phyloP scores from a whole-genome alignment of 2,113 vertebrate genomes.

The Sinosuthora webbiana region DNA sequence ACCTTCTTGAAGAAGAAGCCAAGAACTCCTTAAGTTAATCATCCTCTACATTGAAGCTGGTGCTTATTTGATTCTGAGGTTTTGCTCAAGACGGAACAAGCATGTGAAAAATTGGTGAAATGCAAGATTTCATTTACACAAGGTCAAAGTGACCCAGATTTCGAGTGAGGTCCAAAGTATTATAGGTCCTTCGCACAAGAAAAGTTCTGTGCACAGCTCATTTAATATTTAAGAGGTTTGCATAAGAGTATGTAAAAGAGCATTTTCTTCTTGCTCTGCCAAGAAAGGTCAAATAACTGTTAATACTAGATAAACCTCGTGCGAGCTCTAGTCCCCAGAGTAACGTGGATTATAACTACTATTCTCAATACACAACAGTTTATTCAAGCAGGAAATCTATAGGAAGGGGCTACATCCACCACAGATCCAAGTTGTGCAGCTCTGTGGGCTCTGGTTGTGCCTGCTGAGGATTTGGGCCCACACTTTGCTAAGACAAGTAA shows the following conservation, averaged over 20 bases:
- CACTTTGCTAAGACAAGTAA: not conserved
- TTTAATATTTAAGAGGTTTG: conserved; percentile 57
- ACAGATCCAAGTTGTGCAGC: not conserved
- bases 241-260: conserved; percentile 53
- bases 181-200: conserved; percentile 56
- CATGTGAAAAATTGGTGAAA: conserved; percentile 71
- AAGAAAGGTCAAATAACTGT: conserved; percentile 56
- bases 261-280: conserved; percentile 47
- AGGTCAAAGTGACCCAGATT: conserved; percentile 78
- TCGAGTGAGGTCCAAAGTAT: conserved; percentile 68
- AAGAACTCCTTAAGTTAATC: conserved; percentile 81
- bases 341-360: not conserved
- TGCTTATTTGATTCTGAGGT: conserved; percentile 70
- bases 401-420: not conserved
- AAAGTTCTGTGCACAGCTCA: conserved; percentile 61
- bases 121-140: conserved; percentile 74
- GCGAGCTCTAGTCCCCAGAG: conserved; percentile 32
- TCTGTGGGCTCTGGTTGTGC: not conserved
- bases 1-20: conserved; percentile 75
- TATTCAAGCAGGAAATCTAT: not conserved
- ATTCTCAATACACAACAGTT: not conserved
- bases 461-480: not conserved
- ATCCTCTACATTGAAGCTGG: conserved; percentile 69
- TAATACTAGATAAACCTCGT: conserved; percentile 48
- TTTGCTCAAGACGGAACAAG: conserved; percentile 69